phyloP scores from a whole-genome alignment of 2,888 invertebrate genomes.

The Xanthia icteritia region DNA sequence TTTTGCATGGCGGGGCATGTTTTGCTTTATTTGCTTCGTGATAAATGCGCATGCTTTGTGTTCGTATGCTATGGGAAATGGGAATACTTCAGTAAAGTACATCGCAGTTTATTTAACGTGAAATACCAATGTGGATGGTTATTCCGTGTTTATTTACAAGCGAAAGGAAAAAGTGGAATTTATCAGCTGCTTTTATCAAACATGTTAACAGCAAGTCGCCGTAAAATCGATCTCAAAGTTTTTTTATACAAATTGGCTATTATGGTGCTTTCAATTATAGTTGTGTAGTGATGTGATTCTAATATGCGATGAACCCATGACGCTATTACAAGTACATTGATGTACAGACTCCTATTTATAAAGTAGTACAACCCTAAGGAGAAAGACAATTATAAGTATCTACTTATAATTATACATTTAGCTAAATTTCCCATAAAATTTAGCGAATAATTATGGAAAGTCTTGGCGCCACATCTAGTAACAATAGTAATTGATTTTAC shows the following conservation, averaged over 20 bases:
- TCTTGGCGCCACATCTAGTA: conserved; percentile 30
- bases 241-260: not conserved
- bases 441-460: conserved; percentile 25
- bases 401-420: no score
- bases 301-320: not conserved
- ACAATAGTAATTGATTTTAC: conserved; percentile 53
- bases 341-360: not conserved
- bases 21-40: conserved; percentile 64
- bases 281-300: not conserved
- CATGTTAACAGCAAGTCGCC: not conserved
- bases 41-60: conserved; percentile 64
- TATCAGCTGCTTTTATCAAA: conserved; percentile 1
- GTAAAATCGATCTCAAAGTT: not conserved
- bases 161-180: conserved; percentile 5
- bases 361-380: no score
- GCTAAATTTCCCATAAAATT: conserved; percentile 51
- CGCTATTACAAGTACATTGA: no score
- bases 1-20: conserved; percentile 37
- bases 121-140: conserved; percentile 55
- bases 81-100: conserved; percentile 58
- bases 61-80: conserved; percentile 58
- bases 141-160: conserved; percentile 50
- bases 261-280: not conserved
- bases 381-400: no score
- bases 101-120: conserved; percentile 55